Conservation (phyloP, 2,888 invertebrate species). For the Synanthedon myopaeformis region DNA sequence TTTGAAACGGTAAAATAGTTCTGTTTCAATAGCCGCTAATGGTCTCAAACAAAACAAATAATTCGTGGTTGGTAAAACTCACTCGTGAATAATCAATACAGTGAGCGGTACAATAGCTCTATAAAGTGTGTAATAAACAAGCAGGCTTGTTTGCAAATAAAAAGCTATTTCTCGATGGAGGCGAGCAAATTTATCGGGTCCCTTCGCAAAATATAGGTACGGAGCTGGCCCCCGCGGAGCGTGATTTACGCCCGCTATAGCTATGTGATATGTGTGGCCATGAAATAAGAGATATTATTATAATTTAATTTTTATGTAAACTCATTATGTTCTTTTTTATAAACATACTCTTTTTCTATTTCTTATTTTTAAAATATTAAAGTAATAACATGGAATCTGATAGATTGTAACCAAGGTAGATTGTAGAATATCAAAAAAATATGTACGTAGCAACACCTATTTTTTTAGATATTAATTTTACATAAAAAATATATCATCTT, state of each 20-base stretch:
- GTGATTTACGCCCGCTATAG: slow-evolving; percentile 43
- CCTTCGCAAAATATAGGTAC: slow-evolving; percentile 47
- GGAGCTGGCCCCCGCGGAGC: slow-evolving; percentile 27
- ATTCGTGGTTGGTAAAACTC: slow-evolving; percentile 11
- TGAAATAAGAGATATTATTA: neutral
- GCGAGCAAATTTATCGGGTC: slow-evolving; percentile 47
- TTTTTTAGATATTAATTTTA: too few relatives aligned
- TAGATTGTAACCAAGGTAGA: too few relatives aligned
- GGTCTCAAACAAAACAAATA: too few relatives aligned
- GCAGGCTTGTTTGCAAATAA: slow-evolving; percentile 40
- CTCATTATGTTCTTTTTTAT: too few relatives aligned
- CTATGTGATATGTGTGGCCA: slow-evolving; percentile 19
- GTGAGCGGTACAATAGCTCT: slow-evolving; percentile 8
- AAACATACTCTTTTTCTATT: too few relatives aligned
- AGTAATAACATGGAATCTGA: too few relatives aligned
- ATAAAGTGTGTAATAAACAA: slow-evolving; percentile 40
- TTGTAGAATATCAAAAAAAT: too few relatives aligned
- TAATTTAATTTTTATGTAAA: too few relatives aligned
- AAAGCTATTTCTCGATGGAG: slow-evolving; percentile 46
- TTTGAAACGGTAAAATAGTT: slow-evolving; percentile 6
- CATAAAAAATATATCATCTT: too few relatives aligned
- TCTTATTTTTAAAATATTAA: too few relatives aligned
- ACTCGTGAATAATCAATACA: slow-evolving; percentile 29
- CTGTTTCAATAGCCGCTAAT: slow-evolving; percentile 7
- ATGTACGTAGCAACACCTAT: too few relatives aligned